Evolutionary conservation across 2,888 invertebrate genomes (phyloP).

Genomic region (Dolomedes plantarius): DNA sequence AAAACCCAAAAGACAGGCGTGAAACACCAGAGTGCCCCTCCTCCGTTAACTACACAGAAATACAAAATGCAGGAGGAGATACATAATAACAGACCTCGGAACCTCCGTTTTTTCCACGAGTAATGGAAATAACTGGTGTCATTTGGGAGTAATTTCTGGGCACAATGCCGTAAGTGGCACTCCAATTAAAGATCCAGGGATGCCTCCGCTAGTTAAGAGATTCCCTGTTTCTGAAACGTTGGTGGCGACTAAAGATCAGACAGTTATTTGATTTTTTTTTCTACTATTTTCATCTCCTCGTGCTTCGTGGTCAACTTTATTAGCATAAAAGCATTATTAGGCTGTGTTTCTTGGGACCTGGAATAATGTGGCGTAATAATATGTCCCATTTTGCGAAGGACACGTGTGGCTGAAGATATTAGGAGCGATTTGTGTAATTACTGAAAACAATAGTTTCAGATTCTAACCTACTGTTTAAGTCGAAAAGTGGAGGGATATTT

Average conservation of each 20-base stretch:
- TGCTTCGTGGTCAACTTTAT: slow-evolving; percentile 31
- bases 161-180: slow-evolving; percentile 21
- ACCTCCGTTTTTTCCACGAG: neutral
- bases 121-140: slow-evolving; percentile 39
- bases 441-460: slow-evolving; percentile 47
- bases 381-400: slow-evolving; percentile 6
- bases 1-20: slow-evolving; percentile 39
- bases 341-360: neutral
- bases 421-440: slow-evolving; percentile 50
- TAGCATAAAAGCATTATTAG: slow-evolving; percentile 62
- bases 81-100: slow-evolving; percentile 53
- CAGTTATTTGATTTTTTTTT: neutral
- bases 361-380: slow-evolving; percentile 49
- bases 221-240: slow-evolving; percentile 33
- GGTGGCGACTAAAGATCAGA: neutral
- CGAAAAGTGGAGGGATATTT: neutral
- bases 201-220: neutral
- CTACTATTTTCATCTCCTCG: slow-evolving; percentile 8
- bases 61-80: slow-evolving; percentile 30
- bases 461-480: slow-evolving; percentile 7
- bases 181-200: slow-evolving; percentile 45
- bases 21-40: slow-evolving; percentile 49
- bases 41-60: neutral
- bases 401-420: neutral
- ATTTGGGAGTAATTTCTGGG: slow-evolving; percentile 15